A percentile compares a stretch with the other conserved stretches of the same genome.
These are phyloP conservation scores for Mythimna albipuncta DNA, from an alignment of 2,888 invertebrate species.

Conservation along the genomic window DNA sequence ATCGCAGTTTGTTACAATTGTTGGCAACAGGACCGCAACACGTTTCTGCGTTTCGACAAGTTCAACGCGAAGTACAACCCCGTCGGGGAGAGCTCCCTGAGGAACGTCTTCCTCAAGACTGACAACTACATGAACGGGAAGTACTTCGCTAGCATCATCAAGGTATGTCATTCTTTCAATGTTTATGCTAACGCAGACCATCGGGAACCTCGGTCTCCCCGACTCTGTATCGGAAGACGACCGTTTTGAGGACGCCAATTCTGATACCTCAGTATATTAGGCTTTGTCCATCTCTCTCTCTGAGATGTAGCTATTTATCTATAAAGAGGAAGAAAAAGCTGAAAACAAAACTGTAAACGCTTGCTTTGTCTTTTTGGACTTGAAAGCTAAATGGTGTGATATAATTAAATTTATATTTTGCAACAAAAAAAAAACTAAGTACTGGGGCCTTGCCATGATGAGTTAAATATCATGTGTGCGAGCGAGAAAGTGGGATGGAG, in stretches of 20 bases:
- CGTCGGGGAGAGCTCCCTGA: constrained; percentile 97
- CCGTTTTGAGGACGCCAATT: not conserved
- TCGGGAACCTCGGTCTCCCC: too few relatives aligned
- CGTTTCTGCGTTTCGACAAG: constrained; percentile 99
- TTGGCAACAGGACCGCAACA: constrained; percentile 95
- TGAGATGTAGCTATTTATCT: too few relatives aligned
- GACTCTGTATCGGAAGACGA: not conserved
- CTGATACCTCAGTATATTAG: too few relatives aligned
- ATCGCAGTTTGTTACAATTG: too few relatives aligned
- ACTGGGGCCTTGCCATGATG: too few relatives aligned
- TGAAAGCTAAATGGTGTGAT: not conserved
- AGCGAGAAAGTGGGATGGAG: too few relatives aligned
- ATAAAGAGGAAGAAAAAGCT: too few relatives aligned
- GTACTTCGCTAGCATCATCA: constrained; percentile 99
- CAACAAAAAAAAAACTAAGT: not conserved
- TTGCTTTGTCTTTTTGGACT: too few relatives aligned
- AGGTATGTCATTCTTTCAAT: constrained; percentile 85
- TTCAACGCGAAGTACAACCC: constrained; percentile 99
- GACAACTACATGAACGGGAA: constrained; percentile 99
- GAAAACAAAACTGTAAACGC: too few relatives aligned
- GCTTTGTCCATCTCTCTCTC: too few relatives aligned
- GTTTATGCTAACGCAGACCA: not conserved
- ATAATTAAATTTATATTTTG: not conserved
- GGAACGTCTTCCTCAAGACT: constrained; percentile 99
- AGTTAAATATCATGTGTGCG: too few relatives aligned